Evolutionary conservation across 2,888 invertebrate genomes (phyloP).

Genomic region (Eilema griseolum): DNA sequence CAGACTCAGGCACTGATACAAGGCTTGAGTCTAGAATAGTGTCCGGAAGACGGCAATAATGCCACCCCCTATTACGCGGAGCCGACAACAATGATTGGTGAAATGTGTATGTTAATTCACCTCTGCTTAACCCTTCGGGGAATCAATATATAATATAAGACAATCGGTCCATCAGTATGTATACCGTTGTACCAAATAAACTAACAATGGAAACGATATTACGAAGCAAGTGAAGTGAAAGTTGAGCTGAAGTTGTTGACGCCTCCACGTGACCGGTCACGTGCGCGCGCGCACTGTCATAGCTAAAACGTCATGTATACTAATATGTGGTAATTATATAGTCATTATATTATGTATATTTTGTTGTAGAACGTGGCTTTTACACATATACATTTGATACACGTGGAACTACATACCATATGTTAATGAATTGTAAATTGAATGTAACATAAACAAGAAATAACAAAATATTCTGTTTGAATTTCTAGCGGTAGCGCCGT

Average conservation of each 20-base stretch:
- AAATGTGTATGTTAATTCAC: no score
- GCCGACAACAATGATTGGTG: no score
- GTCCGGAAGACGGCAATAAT: no score
- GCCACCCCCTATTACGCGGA: no score
- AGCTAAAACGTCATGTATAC: slow-evolving; percentile 11
- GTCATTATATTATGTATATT: slow-evolving; percentile 6
- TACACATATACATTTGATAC: background rate
- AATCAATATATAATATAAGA: no score
- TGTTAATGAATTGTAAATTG: background rate
- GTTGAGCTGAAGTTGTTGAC: slow-evolving; percentile 31
- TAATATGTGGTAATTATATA: background rate
- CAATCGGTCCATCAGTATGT: no score
- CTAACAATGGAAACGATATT: background rate
- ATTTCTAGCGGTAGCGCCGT: no score
- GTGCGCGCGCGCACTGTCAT: slow-evolving; percentile 43
- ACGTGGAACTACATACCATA: background rate
- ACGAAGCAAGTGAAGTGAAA: slow-evolving; percentile 41
- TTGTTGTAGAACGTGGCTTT: background rate
- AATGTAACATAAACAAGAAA: background rate
- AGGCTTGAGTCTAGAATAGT: no score
- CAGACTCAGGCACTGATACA: no score
- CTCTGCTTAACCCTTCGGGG: no score
- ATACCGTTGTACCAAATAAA: background rate
- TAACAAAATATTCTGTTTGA: background rate
- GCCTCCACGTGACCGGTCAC: slow-evolving; percentile 42